Evolutionary conservation across 2,113 vertebrate species (phyloP), one percentile per base, ranked within the genome.

Genomic region (Pontoporia blainvillei): DNA sequence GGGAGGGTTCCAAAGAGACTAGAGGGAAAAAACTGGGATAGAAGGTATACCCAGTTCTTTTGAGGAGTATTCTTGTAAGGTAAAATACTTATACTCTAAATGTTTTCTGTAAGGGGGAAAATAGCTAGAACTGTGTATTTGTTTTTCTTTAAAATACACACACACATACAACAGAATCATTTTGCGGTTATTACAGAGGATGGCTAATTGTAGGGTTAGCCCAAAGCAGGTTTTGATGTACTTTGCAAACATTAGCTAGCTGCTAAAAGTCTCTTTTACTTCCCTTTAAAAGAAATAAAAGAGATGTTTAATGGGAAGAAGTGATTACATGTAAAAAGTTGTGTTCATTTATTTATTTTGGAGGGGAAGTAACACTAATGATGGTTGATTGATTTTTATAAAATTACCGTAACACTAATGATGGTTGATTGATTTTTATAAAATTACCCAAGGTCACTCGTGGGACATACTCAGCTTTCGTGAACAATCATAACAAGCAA

Each of bases 381-480:
- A 98, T 96, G 97, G 97, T 98, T 98, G 98, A 98, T 98, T 98
- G 98, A 98, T 98, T 98, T 98, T 98, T 98, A 96, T 97, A 98
- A 98, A 98, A 98, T 98, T 98, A 98, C 98, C 96, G 97, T 98
- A 98, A 97, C 97, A 98, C 97, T 98, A 98, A 98, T 98, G 98
- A 98, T 96, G 97, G 97, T 98, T 98, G 98, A 98, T 98, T 98
- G 98, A 98, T 98, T 98, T 98, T 98, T 98, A 96, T 97, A 98
- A 98, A 98, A 98, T 98, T 98, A 98, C 98, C 96, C 96, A 98
- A 98, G 98, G 98, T 98, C 98, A 98, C 94, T 96, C 97, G 94
- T 98, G 97, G 98, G 98, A 98, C 96, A 86, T 82, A 76, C 64
- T 97, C 94, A 90, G 94, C 97, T 98, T 98, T 98, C 97, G 98